Percentiles rank a stretch among this genome's conserved stretches.
These are phyloP conservation scores for Limnephilus rhombicus DNA, from an alignment of 2,888 invertebrate genomes.

Conservation along the genomic window DNA sequence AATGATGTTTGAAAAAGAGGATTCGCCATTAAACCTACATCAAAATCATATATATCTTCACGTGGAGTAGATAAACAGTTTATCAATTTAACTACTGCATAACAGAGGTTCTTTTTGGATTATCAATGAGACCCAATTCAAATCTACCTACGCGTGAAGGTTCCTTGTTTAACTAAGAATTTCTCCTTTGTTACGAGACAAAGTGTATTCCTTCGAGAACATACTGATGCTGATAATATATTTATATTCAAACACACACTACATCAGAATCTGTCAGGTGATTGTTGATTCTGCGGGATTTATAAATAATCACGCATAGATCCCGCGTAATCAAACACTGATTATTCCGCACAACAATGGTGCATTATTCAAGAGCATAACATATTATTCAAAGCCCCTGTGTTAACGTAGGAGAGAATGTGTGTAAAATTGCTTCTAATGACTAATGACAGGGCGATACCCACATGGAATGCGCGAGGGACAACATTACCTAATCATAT, in stretches of 20 bases:
- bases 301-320: slow-evolving; percentile 18
- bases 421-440: slow-evolving; percentile 9
- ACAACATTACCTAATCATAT: neutral
- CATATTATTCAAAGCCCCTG: neutral
- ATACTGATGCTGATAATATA: neutral
- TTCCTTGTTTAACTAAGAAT: neutral
- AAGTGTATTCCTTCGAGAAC: neutral
- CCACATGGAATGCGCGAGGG: neutral
- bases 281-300: slow-evolving; percentile 34
- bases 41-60: too few relatives aligned
- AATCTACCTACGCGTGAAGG: neutral
- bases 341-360: slow-evolving; percentile 24
- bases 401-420: slow-evolving; percentile 3
- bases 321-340: slow-evolving; percentile 27
- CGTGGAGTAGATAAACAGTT: too few relatives aligned
- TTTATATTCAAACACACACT: neutral
- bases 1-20: too few relatives aligned
- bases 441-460: neutral
- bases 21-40: too few relatives aligned
- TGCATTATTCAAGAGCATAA: slow-evolving; percentile 31
- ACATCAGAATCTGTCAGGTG: neutral
- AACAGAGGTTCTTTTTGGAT: neutral
- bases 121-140: neutral
- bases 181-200: neutral
- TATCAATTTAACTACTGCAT: neutral